A percentile compares a stretch with the other conserved stretches of the same genome.
phyloP scores from a whole-genome alignment of 2,888 invertebrate genomes.

The Leptinotarsa rubiginosa region DNA sequence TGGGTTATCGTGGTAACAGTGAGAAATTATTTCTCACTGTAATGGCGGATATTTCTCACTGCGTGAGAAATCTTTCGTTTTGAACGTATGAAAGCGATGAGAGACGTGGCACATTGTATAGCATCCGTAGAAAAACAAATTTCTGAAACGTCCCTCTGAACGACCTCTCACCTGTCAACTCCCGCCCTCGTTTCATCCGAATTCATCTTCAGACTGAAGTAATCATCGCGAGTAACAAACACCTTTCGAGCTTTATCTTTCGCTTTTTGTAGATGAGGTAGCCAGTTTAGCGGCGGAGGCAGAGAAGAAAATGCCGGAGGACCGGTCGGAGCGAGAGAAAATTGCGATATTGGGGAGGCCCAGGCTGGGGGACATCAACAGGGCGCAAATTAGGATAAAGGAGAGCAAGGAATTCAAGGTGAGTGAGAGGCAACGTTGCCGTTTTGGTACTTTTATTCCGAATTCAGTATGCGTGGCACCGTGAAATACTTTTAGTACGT shows the following conservation, averaged over 20 bases:
- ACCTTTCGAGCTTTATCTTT: neutral
- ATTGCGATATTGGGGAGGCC: slow-evolving; percentile 93
- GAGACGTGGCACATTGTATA: no score
- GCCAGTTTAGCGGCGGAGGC: slow-evolving; percentile 74
- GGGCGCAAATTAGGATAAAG: slow-evolving; percentile 90
- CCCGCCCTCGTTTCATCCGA: neutral
- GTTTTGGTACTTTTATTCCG: no score
- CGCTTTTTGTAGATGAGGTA: slow-evolving; percentile 67
- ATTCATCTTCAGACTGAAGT: neutral
- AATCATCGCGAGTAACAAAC: neutral
- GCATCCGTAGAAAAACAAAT: no score
- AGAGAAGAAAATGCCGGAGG: slow-evolving; percentile 74
- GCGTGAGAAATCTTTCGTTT: no score
- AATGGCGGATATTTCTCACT: no score
- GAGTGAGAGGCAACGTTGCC: slow-evolving; percentile 52
- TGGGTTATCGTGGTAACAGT: no score
- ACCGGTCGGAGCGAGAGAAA: slow-evolving; percentile 84
- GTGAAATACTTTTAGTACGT: no score
- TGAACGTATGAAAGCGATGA: no score
- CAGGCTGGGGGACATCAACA: slow-evolving; percentile 86
- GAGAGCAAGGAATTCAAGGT: slow-evolving; percentile 99
- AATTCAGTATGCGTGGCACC: no score
- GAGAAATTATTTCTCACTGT: no score
- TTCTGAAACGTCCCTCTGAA: neutral
- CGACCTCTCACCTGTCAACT: neutral